phyloP scores from a whole-genome alignment of 2,113 vertebrate genomes.

The Eublepharis macularius region DNA sequence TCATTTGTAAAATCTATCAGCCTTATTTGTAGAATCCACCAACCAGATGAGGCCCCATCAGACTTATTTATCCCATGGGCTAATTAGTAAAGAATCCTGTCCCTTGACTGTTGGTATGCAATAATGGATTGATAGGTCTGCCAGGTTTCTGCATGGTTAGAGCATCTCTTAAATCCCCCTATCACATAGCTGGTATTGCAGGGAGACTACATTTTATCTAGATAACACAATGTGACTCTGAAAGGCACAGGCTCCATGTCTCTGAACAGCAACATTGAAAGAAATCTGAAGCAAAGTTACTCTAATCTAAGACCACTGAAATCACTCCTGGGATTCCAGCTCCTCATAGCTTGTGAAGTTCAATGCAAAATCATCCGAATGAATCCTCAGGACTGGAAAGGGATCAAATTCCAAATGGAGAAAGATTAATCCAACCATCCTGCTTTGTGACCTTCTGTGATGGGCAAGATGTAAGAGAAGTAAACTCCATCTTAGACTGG shows the following conservation, averaged over 20 bases:
- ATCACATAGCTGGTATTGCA: background rate
- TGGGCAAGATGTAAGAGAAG: background rate
- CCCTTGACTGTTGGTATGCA: background rate
- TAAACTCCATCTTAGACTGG: no score
- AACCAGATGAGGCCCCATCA: background rate
- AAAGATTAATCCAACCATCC: no score
- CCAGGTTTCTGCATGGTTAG: background rate
- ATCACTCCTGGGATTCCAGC: no score
- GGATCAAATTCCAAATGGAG: no score
- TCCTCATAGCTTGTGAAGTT: no score
- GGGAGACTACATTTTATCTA: background rate
- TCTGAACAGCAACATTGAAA: background rate
- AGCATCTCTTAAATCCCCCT: background rate
- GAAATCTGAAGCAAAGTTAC: no score
- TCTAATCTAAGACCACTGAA: no score
- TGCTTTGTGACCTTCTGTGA: background rate
- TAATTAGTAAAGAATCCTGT: background rate
- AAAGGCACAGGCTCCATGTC: background rate
- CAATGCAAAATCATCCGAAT: no score
- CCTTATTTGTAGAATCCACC: background rate
- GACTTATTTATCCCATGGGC: background rate
- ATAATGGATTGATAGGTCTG: background rate
- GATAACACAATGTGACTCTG: background rate
- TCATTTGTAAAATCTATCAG: background rate
- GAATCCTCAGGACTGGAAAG: no score